Percentiles rank a stretch among this genome's conserved stretches.
Evolutionary conservation across 2,113 vertebrate genomes (phyloP).

Genomic region (Ciconia boyciana): DNA sequence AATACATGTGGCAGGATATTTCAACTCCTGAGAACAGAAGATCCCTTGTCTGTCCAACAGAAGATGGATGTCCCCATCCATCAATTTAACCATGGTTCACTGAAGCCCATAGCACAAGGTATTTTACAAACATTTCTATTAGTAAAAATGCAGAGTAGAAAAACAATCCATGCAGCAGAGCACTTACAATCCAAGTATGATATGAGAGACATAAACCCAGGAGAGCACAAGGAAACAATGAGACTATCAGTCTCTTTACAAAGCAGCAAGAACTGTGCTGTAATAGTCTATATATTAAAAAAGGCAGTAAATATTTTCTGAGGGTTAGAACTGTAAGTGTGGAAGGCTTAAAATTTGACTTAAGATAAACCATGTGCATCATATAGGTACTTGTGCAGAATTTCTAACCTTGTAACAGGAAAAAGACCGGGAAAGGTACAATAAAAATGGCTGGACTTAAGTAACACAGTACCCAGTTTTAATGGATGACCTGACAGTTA

Average conservation of each 20-base stretch:
- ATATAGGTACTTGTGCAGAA: background rate
- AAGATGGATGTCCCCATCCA: background rate
- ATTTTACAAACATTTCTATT: background rate
- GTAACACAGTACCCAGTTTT: background rate
- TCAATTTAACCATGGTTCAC: background rate
- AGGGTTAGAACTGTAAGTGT: background rate
- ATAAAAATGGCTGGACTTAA: background rate
- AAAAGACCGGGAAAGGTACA: background rate
- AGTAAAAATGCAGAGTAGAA: background rate
- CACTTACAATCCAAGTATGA: background rate
- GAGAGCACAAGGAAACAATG: background rate
- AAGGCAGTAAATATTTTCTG: background rate
- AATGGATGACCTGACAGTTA: background rate
- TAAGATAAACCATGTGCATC: background rate
- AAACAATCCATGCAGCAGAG: background rate
- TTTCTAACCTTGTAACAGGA: background rate
- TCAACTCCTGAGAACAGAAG: background rate
- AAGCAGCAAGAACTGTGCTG: background rate
- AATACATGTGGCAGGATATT: background rate
- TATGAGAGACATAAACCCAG: background rate
- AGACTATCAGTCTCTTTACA: background rate
- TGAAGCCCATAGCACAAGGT: background rate
- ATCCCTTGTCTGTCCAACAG: background rate
- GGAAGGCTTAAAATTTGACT: background rate
- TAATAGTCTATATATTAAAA: background rate